A percentile compares a stretch with the other conserved stretches of the same genome.
Evolutionary conservation across 1,140 invertebrate genomes (phyloP).

Genomic region (Bombus sylvicola): DNA sequence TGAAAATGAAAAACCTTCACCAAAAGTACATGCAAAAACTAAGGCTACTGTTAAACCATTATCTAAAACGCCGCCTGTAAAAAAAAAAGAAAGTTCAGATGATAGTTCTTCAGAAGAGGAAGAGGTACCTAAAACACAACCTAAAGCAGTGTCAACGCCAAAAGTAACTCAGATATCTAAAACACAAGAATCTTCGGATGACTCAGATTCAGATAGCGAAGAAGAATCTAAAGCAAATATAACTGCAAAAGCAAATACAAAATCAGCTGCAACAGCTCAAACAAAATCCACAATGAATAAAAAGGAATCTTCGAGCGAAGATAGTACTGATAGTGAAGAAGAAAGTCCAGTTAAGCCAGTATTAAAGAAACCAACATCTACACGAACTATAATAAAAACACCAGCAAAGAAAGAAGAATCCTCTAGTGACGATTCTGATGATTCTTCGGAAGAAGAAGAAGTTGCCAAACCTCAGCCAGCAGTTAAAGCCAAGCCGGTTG

Average conservation of each 20-base stretch:
- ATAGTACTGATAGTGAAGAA: constrained; percentile 65
- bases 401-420: constrained; percentile 55
- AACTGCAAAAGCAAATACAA: constrained; percentile 13
- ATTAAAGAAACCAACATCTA: constrained; percentile 53
- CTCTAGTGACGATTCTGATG: constrained; percentile 66
- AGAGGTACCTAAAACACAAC: constrained; percentile 15
- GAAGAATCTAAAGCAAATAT: constrained; percentile 39
- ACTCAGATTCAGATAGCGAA: constrained; percentile 63
- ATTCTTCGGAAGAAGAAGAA: constrained; percentile 70
- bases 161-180: constrained; percentile 31
- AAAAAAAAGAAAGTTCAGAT: constrained; percentile 81
- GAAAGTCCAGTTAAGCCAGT: constrained; percentile 49
- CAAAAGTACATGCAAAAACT: constrained; percentile 64
- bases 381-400: constrained; percentile 15
- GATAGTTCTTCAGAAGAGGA: constrained; percentile 78
- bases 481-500: constrained; percentile 16
- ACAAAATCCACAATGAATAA: constrained; percentile 20
- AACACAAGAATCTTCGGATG: constrained; percentile 56
- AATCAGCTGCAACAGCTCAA: constrained; percentile 9
- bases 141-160: constrained; percentile 26
- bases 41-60: constrained; percentile 39
- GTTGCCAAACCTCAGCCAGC: constrained; percentile 18
- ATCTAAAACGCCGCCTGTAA: constrained; percentile 59
- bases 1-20: constrained; percentile 70
- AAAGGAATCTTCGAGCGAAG: constrained; percentile 68